These are phyloP conservation scores for Ganaspis sp. DNA, from an alignment of 1,140 invertebrate species.

Conservation along the genomic window DNA sequence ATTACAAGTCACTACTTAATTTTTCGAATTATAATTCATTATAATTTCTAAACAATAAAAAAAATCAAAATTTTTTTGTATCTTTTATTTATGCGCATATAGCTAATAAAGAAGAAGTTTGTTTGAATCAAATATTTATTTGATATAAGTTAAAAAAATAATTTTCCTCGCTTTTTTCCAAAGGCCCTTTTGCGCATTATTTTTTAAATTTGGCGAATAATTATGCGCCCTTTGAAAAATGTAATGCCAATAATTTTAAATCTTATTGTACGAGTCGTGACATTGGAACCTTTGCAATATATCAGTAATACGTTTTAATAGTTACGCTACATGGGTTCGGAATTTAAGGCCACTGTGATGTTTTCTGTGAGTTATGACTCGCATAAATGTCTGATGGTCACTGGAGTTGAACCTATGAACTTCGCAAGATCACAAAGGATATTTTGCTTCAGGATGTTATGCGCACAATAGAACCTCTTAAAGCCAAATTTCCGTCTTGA, in stretches of 20 bases:
- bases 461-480: background rate
- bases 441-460: background rate
- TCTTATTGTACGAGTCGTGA: background rate
- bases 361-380: conserved; percentile 18
- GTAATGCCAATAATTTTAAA: background rate
- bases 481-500: background rate
- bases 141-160: too few relatives aligned
- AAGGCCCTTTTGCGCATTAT: too few relatives aligned
- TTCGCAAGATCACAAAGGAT: conserved; percentile 6
- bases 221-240: background rate
- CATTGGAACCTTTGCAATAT: conserved; percentile 24
- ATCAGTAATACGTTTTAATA: conserved; percentile 8
- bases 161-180: too few relatives aligned
- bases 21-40: too few relatives aligned
- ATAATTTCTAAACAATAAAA: too few relatives aligned
- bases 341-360: conserved; percentile 23
- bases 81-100: too few relatives aligned
- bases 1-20: too few relatives aligned
- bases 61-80: too few relatives aligned
- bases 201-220: too few relatives aligned
- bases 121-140: too few relatives aligned
- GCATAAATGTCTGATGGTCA: conserved; percentile 27
- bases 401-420: background rate
- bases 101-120: too few relatives aligned
- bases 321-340: background rate